These are phyloP conservation scores for Alloplasta piceator DNA, from an alignment of 2,888 invertebrate species.

Conservation along the genomic window DNA sequence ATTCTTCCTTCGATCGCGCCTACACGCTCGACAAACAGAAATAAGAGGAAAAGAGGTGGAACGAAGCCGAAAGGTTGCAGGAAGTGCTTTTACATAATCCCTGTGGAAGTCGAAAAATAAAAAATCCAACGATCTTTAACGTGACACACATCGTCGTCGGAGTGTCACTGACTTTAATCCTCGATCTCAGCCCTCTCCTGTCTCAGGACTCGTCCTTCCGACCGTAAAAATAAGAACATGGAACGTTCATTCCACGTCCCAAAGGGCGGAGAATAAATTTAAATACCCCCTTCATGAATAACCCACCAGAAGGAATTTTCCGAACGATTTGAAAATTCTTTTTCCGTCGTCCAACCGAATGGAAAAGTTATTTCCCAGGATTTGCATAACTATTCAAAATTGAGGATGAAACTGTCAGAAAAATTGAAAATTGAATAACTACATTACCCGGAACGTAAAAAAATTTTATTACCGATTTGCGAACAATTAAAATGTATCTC, in stretches of 20 bases:
- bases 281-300: no score
- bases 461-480: no score
- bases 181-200: not conserved
- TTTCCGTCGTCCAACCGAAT: no score
- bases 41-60: constrained; percentile 3
- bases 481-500: no score
- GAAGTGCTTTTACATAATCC: constrained; percentile 73
- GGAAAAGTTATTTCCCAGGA: no score
- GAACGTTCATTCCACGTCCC: not conserved
- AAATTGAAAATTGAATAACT: no score
- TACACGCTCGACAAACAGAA: constrained; percentile 34
- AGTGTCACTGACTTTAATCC: constrained; percentile 39
- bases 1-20: constrained; percentile 55
- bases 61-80: constrained; percentile 73
- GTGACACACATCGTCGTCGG: constrained; percentile 30
- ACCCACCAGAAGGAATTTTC: no score
- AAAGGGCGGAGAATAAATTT: no score
- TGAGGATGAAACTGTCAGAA: no score
- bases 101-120: constrained; percentile 13
- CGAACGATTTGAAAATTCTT: no score
- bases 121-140: constrained; percentile 33
- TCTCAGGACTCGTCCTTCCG: constrained; percentile 13
- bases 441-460: no score
- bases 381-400: no score
- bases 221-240: constrained; percentile 15